Percentiles rank a stretch among this genome's conserved stretches.
phyloP scores from a whole-genome alignment of 37 sponge, comb jelly and placozoan genomes.

The Bolinopsis microptera region DNA sequence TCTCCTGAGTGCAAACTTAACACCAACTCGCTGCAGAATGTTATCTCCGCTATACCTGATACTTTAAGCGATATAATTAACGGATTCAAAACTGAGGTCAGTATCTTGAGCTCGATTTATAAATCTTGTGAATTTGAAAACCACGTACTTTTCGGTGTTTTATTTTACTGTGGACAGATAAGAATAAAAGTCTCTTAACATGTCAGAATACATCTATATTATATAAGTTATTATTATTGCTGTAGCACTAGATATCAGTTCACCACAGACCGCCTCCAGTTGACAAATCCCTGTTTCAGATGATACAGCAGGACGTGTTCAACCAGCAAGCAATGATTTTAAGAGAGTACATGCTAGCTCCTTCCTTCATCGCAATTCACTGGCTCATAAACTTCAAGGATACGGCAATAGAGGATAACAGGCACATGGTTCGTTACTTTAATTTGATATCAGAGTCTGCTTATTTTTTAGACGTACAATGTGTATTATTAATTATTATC shows the following conservation, averaged over 20 bases:
- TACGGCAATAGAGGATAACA: not conserved
- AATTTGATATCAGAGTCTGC: no score
- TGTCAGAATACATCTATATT: no score
- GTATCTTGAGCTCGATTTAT: not conserved
- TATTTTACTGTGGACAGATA: no score
- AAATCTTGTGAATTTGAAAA: not conserved
- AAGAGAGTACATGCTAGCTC: conserved; percentile 26
- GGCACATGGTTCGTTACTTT: conserved; percentile 41
- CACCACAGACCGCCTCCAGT: no score
- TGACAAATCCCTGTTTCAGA: no score
- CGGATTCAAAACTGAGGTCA: conserved; percentile 30
- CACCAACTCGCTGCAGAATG: conserved; percentile 17
- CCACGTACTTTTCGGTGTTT: no score
- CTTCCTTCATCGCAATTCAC: conserved; percentile 30
- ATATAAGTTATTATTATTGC: no score
- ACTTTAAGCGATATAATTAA: conserved; percentile 7
- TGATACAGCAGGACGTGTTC: conserved; percentile 26
- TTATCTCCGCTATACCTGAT: conserved; percentile 36
- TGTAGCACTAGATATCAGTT: no score
- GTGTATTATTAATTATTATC: no score
- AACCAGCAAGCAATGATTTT: conserved; percentile 20
- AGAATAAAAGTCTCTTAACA: no score
- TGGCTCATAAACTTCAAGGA: conserved; percentile 58
- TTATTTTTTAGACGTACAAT: no score
- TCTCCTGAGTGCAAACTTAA: conserved; percentile 6